Conservation (phyloP, 2,113 vertebrate genomes). For the Grus americana region DNA sequence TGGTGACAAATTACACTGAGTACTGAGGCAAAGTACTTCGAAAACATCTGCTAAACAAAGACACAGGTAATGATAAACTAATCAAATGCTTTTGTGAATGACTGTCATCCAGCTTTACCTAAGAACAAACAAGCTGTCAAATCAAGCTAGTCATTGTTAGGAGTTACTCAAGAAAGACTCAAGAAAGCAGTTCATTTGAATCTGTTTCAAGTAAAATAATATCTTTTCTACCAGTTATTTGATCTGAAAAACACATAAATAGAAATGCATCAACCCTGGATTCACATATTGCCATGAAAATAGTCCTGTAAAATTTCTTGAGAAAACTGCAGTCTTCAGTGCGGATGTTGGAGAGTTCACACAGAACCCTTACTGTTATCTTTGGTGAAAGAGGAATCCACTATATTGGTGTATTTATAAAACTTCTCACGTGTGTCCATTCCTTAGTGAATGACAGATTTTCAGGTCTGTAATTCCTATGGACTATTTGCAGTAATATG, state of each 20-base stretch:
- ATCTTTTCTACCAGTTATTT: constrained; percentile 24
- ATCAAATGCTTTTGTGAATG: constrained; percentile 46
- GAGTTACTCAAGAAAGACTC: constrained; percentile 30
- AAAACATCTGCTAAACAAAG: constrained; percentile 40
- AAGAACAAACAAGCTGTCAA: constrained; percentile 60
- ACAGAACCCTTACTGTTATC: not conserved
- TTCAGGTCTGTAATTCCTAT: not conserved
- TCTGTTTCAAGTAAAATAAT: constrained; percentile 6
- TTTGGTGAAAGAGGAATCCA: not conserved
- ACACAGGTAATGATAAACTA: constrained; percentile 48
- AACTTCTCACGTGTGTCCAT: not conserved
- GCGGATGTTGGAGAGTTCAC: not conserved
- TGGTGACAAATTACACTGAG: not conserved
- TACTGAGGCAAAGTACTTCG: not conserved
- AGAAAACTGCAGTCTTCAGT: not conserved
- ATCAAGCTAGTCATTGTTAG: constrained; percentile 55
- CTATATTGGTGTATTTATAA: not conserved
- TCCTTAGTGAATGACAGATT: not conserved
- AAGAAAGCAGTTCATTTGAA: constrained; percentile 35
- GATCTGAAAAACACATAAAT: not conserved
- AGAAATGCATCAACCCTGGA: not conserved
- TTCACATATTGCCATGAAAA: not conserved
- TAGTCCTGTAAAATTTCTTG: not conserved
- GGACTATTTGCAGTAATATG: not conserved
- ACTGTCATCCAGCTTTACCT: constrained; percentile 38